These are phyloP conservation scores for Pseudomyrmex cubaensis DNA, from an alignment of 1,140 invertebrate species.

Conservation along the genomic window DNA sequence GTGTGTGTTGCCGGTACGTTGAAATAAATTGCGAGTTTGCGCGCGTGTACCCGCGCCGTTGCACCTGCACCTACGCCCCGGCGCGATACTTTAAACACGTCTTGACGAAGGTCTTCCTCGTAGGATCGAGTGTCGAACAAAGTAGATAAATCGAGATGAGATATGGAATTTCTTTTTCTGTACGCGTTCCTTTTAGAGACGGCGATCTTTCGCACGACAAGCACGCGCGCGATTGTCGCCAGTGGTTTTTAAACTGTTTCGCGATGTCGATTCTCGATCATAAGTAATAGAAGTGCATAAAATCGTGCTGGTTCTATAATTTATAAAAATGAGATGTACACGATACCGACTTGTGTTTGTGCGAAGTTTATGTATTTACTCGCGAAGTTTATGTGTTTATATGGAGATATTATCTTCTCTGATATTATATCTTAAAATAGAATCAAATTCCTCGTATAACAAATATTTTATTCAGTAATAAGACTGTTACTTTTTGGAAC, in stretches of 20 bases:
- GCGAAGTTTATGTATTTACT: conserved; percentile 25
- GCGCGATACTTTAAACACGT: conserved; percentile 49
- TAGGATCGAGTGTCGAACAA: conserved; percentile 31
- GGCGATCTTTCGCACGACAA: conserved; percentile 1
- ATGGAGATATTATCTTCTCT: not conserved
- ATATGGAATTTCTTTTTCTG: not conserved
- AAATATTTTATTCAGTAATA: too few relatives aligned
- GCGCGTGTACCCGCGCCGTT: conserved; percentile 17
- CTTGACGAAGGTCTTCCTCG: not conserved
- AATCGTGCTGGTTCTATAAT: not conserved
- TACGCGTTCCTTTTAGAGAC: not conserved
- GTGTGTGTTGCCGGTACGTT: conserved; percentile 40
- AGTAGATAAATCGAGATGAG: conserved; percentile 71
- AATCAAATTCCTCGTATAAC: not conserved
- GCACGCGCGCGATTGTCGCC: not conserved
- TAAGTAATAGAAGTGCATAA: conserved; percentile 14
- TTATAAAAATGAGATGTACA: conserved; percentile 9
- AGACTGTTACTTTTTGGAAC: not conserved
- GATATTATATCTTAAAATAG: not conserved
- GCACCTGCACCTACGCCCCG: conserved; percentile 70
- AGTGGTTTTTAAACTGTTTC: not conserved
- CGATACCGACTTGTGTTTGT: conserved; percentile 23
- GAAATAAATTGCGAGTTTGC: conserved; percentile 67
- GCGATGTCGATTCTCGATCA: conserved; percentile 6
- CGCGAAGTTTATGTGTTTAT: conserved; percentile 18